Base-by-base conservation (phyloP, 2,888 invertebrate species). In the Scaptomyza polygonia region DNA sequence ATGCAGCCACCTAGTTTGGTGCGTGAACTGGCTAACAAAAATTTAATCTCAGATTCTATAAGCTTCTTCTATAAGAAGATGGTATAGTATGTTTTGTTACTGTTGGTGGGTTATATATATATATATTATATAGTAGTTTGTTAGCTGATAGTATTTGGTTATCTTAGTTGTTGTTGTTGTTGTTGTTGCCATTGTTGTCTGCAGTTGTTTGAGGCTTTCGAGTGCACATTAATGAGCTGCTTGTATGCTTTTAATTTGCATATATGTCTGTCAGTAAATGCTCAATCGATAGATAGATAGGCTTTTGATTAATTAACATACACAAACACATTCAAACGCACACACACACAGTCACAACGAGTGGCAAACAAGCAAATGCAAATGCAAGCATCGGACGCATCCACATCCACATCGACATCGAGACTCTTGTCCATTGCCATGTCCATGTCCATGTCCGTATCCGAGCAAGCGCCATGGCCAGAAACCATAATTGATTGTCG, bases 401-500 rank as follows among this genome's bases (percentile, higher is more conserved):
- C 9, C 51, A 9, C n/a, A 42, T 62, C 34, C 36, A 21, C n/a
- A 9, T 21, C n/a, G n/a, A n/a, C n/a, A n/a, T n/a, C n/a, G n/a
- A n/a, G n/a, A n/a, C n/a, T n/a, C n/a, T n/a, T n/a, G n/a, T n/a
- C n/a, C n/a, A n/a, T n/a, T n/a, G n/a, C n/a, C 52, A 12, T 14
- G 34, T 47, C 34, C 34, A 21, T 8, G 7, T 43, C 18, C 43
- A 39, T 21, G 36, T 44, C 45, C 32, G 52, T 58, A 47, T 42
- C 52, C 30, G 44, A 62, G 47, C 55, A 53, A 70, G 47, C 69
- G 61, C 57, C 74, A 79, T 79, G 70, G 78, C 79, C 81, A 81
- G 82, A 82, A 85, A 81, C 85, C 84, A 80, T 86, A 85, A 86
- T 86, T 85, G 85, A 86, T 85, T 85, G 84, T 86, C 85, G 85